Evolutionary conservation across 2,797 vertebrate genomes (phyloP), one percentile per base, ranked within the genome.

Genomic region (Apodemus agrarius): DNA sequence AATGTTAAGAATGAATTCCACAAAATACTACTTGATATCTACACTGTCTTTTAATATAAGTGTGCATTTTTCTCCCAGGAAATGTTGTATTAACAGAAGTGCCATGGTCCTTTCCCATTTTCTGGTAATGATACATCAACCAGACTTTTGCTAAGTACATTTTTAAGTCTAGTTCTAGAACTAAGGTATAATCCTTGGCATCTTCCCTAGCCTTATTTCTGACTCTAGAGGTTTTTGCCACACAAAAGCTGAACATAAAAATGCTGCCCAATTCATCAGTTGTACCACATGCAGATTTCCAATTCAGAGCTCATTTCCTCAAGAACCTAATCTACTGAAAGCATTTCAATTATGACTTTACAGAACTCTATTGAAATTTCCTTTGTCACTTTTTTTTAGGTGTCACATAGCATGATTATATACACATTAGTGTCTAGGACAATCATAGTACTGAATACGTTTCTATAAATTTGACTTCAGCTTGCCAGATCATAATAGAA

Each of bases 101-200:
- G 2, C 0, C 6, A 52, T 19, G 12, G 1, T 34, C 24, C 37
- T 24, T 11, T 75, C 12, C 52, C 10, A 80, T 59, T 9, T 40
- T 31, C 12, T 31, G 8, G 3, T 10, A 79, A 24, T 4, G 22
- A 83, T n/a, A n/a, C 29, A 61, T 5, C 34, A 4, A 17, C 19
- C 0, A 21, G 12, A 13, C 4, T 49, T 61, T 49, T 59, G 5
- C 4, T 16, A 75, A 19, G 3, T 9, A 14, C 13, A 13, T 26
- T 6, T 54, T 74, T 24, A 43, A 22, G 82, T 1, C 19, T 59
- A 3, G 0, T 2, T 89, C 12, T n/a, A 40, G n/a, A 90, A 37
- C 6, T 26, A 19, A 17, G 2, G 11, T 2, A 90, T 49, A 0
- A 61, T 1, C 1, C 1, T 0, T 54, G 57, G 8, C 2, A 3